phyloP scores from a whole-genome alignment of 2,113 vertebrate species.

The Vireo altiloquus region DNA sequence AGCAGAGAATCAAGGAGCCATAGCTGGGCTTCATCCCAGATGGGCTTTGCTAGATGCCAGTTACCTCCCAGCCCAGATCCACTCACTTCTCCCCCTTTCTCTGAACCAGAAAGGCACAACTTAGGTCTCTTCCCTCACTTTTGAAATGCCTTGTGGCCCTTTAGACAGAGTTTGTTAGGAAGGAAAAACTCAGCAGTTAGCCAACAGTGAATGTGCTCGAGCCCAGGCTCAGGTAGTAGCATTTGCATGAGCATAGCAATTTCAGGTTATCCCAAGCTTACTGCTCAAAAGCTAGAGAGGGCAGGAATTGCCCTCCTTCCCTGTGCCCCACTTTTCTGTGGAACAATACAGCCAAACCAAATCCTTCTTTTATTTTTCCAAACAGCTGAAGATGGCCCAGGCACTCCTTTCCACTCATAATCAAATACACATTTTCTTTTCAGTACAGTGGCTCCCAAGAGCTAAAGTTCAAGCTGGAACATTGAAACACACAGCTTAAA shows the following conservation, averaged over 20 bases:
- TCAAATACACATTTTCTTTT: constrained; percentile 23
- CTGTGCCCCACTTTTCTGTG: neutral
- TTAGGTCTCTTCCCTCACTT: neutral
- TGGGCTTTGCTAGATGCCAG: neutral
- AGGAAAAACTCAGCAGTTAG: neutral
- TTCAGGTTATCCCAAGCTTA: neutral
- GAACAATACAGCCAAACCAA: neutral
- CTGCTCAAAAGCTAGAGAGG: neutral
- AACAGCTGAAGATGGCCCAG: neutral
- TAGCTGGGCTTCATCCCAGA: neutral
- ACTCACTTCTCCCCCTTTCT: neutral
- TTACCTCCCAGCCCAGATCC: neutral
- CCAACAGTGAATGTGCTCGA: neutral
- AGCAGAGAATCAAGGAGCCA: neutral
- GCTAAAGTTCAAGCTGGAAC: neutral
- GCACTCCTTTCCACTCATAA: neutral
- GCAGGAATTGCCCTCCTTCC: neutral
- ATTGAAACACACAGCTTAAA: neutral
- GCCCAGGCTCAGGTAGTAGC: neutral
- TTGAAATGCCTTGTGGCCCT: neutral
- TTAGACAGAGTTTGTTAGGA: neutral
- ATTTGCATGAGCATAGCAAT: neutral
- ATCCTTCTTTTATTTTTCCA: neutral
- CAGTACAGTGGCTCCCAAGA: neutral
- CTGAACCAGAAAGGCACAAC: neutral